Percentiles rank a stretch among this genome's conserved stretches.
These are phyloP conservation scores for Lithobates pipiens DNA, from an alignment of 2,797 vertebrate genomes.

Conservation along the genomic window DNA sequence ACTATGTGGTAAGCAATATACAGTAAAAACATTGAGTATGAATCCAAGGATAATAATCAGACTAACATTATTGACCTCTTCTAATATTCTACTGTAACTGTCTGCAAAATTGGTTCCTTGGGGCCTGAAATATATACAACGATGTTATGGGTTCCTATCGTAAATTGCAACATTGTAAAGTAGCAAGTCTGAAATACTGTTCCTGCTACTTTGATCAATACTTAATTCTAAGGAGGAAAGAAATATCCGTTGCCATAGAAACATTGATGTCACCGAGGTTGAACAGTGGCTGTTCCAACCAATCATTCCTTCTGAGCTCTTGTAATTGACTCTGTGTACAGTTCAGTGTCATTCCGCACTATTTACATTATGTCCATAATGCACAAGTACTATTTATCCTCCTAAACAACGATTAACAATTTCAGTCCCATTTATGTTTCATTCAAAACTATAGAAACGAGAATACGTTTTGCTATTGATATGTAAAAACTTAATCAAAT, in stretches of 20 bases:
- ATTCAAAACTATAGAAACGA: slow-evolving; percentile 65
- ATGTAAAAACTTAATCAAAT: slow-evolving; percentile 50
- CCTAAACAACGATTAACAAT: slow-evolving; percentile 81
- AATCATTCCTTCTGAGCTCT: slow-evolving; percentile 98
- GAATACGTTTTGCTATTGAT: slow-evolving; percentile 63
- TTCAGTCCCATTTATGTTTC: slow-evolving; percentile 62
- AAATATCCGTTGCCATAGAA: slow-evolving; percentile 92
- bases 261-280: slow-evolving; percentile 96
- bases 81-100: slow-evolving; percentile 96
- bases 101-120: slow-evolving; percentile 98
- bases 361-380: slow-evolving; percentile 90
- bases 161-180: slow-evolving; percentile 92
- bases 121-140: slow-evolving; percentile 92
- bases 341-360: slow-evolving; percentile 91
- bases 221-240: slow-evolving; percentile 96
- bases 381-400: slow-evolving; percentile 91
- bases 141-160: slow-evolving; percentile 88
- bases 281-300: slow-evolving; percentile 91
- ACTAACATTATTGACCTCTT: slow-evolving; percentile 98
- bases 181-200: slow-evolving; percentile 90
- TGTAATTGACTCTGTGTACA: slow-evolving; percentile 96
- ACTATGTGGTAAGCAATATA: slow-evolving; percentile 86
- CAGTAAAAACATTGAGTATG: slow-evolving; percentile 87
- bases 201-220: slow-evolving; percentile 93
- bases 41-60: slow-evolving; percentile 91